These are phyloP conservation scores for Heliornis fulica DNA, from an alignment of 2,113 vertebrate genomes.

Conservation along the genomic window DNA sequence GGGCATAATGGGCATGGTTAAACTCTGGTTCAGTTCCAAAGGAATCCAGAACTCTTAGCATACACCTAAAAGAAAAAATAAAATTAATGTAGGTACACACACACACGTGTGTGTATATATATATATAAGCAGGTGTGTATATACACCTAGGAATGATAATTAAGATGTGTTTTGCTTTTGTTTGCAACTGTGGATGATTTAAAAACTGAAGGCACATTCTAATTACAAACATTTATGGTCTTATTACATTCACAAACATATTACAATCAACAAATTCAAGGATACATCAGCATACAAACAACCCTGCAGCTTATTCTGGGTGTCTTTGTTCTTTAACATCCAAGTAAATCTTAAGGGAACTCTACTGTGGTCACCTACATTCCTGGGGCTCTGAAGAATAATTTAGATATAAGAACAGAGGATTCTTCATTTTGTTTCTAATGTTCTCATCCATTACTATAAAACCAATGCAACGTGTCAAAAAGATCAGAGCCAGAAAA, in stretches of 20 bases:
- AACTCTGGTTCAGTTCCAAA: constrained; percentile 98
- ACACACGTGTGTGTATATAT: too few species aligned
- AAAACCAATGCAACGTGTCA: not conserved
- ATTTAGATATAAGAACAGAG: not conserved
- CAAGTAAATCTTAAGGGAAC: not conserved
- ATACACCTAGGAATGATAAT: not conserved
- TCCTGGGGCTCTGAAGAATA: not conserved
- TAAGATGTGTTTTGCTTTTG: not conserved
- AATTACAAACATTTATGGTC: not conserved
- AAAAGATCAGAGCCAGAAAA: not conserved
- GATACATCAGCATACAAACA: not conserved
- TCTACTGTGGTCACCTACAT: not conserved
- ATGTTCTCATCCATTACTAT: not conserved
- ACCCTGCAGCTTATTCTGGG: not conserved
- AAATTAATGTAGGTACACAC: not conserved
- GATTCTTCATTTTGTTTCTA: not conserved
- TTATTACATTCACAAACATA: not conserved
- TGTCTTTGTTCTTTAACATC: not conserved
- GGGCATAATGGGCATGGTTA: constrained; percentile 97
- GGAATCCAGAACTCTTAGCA: constrained; percentile 95
- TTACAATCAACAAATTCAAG: not conserved
- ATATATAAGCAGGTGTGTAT: not conserved
- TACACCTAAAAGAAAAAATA: constrained; percentile 81
- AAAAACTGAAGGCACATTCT: not conserved
- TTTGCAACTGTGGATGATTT: not conserved